Conservation (phyloP, 2,888 invertebrate genomes). For the Epirrhoe alternata region DNA sequence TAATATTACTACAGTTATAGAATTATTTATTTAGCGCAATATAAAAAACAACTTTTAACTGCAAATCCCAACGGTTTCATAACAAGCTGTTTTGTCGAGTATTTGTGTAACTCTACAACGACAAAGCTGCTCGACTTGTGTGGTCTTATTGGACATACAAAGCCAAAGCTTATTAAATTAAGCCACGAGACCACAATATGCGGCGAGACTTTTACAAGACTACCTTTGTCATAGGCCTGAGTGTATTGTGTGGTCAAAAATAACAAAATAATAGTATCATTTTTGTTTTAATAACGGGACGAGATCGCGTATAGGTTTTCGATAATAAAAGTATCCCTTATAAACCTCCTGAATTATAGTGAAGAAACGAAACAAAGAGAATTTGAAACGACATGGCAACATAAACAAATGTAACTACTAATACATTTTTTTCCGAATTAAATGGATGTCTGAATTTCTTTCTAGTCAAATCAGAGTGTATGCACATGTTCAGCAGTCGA, state of each 20-base stretch:
- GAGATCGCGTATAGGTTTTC: too few species aligned
- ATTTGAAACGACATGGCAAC: too few species aligned
- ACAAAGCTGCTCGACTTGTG: slow-evolving; percentile 33
- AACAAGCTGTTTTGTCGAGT: slow-evolving; percentile 24
- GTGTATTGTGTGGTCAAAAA: neutral
- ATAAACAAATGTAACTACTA: too few species aligned
- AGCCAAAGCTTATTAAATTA: slow-evolving; percentile 42
- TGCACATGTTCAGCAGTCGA: too few species aligned
- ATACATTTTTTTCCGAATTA: too few species aligned
- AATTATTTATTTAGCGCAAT: too few species aligned
- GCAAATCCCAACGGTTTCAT: slow-evolving; percentile 29
- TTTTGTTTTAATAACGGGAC: too few species aligned
- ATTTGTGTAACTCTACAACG: slow-evolving; percentile 22
- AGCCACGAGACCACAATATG: slow-evolving; percentile 36
- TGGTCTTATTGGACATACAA: slow-evolving; percentile 40
- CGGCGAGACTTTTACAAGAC: slow-evolving; percentile 16
- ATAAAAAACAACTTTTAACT: slow-evolving; percentile 28
- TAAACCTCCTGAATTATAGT: neutral
- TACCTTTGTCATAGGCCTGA: slow-evolving; percentile 1
- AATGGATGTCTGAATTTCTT: too few species aligned
- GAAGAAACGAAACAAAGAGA: neutral
- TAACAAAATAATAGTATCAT: neutral
- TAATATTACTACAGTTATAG: slow-evolving; percentile 5
- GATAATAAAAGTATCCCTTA: neutral
- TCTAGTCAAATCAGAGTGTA: too few species aligned